Base-by-base conservation (phyloP, 2,888 invertebrate species). In the Troides aeacus region DNA sequence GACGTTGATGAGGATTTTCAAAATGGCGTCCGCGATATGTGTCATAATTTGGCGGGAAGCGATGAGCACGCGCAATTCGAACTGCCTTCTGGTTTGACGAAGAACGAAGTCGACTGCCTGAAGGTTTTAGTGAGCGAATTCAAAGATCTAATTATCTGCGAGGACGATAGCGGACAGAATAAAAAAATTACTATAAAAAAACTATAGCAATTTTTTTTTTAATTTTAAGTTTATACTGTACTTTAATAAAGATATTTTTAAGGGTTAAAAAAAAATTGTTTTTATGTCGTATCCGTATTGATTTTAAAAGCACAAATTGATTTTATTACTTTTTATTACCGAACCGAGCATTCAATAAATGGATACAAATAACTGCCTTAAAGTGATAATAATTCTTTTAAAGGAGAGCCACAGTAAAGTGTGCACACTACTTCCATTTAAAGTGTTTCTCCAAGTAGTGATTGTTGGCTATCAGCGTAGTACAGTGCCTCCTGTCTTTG, bases 1-100 rank as follows among this genome's bases (percentile, higher is more conserved):
- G 77, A 79, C 58, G 88, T 91, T 0, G 90, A 90, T 64, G 83
- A 83, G 0, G 86, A 86, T 56, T 90, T 91, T 71, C 79, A 83
- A 78, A 78, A 79, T 76, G 81, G 79, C 73, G 86, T 87, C 12
- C 73, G 73, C 10, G 85, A 84, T 24, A 86, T 90, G 84, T 92
- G 89, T 77, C 76, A 85, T 72, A 86, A 84, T 78, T 84, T 91
- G 79, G 81, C 82, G 71, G 81, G 72, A 68, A 85, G 79, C 59
- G 71, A 74, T 0, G 88, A 85, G 12, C 85, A 81, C 72, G 79
- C 82, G 0, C 88, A 85, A 70, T 84, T 92, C 30, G 87, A 90
- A 76, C 73, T 92, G 68, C 89, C 89, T 0, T 67, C 71, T 0
- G 86, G 89, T 0, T 74, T 92, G 66, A 81, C 79, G 0, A 78